Evolutionary conservation across 2,113 vertebrate species (phyloP).

Genomic region (Rhegmatorhina hoffmannsi): DNA sequence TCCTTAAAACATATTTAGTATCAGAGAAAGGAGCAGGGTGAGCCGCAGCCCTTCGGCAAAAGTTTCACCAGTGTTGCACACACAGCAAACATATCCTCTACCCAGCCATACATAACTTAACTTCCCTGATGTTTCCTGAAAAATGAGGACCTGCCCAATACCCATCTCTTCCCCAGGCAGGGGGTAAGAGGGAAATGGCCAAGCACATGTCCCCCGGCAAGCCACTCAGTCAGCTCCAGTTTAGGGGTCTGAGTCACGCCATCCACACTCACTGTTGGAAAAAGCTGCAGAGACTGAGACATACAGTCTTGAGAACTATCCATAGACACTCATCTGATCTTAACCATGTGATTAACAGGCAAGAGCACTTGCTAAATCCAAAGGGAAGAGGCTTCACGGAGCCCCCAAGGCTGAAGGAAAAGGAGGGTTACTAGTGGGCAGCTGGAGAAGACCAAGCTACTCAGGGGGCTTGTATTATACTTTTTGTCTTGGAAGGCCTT

Average conservation of each 20-base stretch:
- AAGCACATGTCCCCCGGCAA: background rate
- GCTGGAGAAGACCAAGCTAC: background rate
- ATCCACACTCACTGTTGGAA: background rate
- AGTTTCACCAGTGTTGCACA: background rate
- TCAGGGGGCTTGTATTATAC: background rate
- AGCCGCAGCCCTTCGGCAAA: background rate
- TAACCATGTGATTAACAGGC: background rate
- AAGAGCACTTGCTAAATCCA: background rate
- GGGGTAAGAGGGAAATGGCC: background rate
- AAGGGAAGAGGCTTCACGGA: background rate
- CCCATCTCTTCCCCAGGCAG: background rate
- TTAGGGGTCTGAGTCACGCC: background rate
- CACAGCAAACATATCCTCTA: background rate
- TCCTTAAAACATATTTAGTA: background rate
- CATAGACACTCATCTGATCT: background rate
- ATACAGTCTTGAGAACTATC: background rate
- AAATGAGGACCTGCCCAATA: rapidly evolving
- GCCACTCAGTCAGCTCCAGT: background rate
- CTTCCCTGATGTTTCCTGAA: background rate
- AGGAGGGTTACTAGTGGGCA: background rate
- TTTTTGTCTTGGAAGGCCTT: background rate
- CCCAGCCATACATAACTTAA: background rate
- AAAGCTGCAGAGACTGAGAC: background rate
- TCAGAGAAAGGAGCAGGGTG: background rate
- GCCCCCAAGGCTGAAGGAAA: background rate